A percentile compares a stretch with the other conserved stretches of the same genome.
Conservation (phyloP, 2,888 invertebrate genomes). For the Drosophila buzzatii region DNA sequence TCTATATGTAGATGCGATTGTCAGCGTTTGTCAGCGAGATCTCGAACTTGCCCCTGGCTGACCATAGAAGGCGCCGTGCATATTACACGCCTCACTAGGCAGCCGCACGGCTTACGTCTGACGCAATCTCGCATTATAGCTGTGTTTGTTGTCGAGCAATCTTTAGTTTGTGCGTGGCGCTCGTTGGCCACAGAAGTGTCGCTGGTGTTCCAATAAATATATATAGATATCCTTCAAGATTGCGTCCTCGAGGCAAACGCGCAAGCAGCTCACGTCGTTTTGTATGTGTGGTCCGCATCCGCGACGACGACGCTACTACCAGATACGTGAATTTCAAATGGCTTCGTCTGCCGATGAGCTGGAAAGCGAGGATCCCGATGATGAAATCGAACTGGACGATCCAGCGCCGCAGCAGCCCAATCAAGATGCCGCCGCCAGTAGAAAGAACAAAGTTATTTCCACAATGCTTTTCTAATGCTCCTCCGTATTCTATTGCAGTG, state of each 20-base stretch:
- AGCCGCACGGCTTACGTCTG: conserved; percentile 5
- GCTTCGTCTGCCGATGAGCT: conserved; percentile 75
- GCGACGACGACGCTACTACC: conserved; percentile 78
- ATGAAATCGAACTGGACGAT: conserved; percentile 70
- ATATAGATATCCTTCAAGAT: conserved; percentile 77
- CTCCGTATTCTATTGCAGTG: conserved; percentile 85
- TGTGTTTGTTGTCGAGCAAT: conserved; percentile 9
- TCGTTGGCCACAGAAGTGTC: conserved; percentile 44
- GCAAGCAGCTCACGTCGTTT: conserved; percentile 79
- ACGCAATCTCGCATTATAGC: conserved; percentile 21
- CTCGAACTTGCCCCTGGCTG: conserved; percentile 74
- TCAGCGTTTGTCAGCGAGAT: conserved; percentile 35
- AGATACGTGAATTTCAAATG: conserved; percentile 82
- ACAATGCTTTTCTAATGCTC: conserved; percentile 4
- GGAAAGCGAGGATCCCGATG: conserved; percentile 77
- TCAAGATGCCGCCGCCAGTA: conserved; percentile 49
- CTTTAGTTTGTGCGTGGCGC: conserved; percentile 52
- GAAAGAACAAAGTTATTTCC: background rate
- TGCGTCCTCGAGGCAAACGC: conserved; percentile 78
- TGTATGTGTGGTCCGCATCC: conserved; percentile 83
- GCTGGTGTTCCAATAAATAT: background rate
- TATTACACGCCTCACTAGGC: conserved; percentile 76
- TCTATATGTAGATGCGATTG: conserved; percentile 57
- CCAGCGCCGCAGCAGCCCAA: conserved; percentile 27
- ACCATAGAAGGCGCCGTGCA: conserved; percentile 59